Conservation (phyloP, 2,113 vertebrate genomes). For the Sceloporus tristichus region DNA sequence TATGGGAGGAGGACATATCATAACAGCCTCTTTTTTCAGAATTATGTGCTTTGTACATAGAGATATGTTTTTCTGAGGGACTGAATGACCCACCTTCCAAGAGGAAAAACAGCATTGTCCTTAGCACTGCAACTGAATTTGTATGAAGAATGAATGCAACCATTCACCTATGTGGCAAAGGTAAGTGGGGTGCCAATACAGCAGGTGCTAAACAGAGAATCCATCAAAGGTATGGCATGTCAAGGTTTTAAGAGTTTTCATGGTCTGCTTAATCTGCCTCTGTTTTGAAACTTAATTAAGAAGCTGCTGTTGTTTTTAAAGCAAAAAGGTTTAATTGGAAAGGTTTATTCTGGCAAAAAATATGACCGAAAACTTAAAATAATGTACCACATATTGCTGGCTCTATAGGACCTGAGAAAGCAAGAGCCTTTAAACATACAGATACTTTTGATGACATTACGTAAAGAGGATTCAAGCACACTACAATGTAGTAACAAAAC, state of each 20-base stretch:
- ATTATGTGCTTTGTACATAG: background rate
- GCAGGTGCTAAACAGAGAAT: background rate
- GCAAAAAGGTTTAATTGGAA: background rate
- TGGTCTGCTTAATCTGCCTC: too few relatives aligned
- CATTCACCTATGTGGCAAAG: background rate
- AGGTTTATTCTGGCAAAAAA: background rate
- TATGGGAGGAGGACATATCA: background rate
- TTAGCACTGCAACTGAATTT: background rate
- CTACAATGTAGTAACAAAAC: background rate
- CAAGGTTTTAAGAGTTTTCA: background rate
- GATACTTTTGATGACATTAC: background rate
- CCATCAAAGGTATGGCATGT: background rate
- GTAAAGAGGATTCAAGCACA: background rate
- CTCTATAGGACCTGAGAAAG: background rate
- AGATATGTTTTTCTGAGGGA: background rate
- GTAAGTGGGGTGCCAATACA: background rate
- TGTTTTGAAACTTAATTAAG: background rate
- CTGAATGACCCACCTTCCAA: background rate
- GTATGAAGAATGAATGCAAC: background rate
- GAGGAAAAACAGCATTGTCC: background rate
- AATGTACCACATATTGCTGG: background rate
- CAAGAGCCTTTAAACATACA: background rate
- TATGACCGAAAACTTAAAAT: background rate
- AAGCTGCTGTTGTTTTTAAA: background rate
- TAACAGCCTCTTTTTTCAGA: background rate